A percentile compares a stretch with the other conserved stretches of the same genome.
Evolutionary conservation across 2,797 vertebrate species (phyloP).

Genomic region (Vespertilio murinus): DNA sequence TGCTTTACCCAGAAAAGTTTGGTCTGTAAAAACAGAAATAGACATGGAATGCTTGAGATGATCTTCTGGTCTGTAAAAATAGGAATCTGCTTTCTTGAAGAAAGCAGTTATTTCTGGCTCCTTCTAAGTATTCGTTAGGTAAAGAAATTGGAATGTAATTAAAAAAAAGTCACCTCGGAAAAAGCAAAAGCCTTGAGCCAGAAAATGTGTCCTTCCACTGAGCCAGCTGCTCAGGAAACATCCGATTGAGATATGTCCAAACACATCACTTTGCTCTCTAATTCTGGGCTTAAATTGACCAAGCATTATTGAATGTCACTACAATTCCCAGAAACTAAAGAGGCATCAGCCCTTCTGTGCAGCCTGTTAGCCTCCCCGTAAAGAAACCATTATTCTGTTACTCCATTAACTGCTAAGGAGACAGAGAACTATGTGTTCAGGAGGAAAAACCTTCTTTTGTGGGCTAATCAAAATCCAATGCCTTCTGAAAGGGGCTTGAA

Average conservation of each 20-base stretch:
- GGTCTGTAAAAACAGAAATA: constrained; percentile 19
- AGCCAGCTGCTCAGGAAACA: constrained; percentile 72
- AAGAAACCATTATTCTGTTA: constrained; percentile 86
- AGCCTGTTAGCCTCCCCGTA: constrained; percentile 79
- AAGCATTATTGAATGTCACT: constrained; percentile 85
- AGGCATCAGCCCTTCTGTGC: constrained; percentile 78
- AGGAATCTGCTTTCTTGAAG: constrained; percentile 29
- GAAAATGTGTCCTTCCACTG: constrained; percentile 35
- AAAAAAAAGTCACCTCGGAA: neutral
- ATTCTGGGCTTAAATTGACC: constrained; percentile 82
- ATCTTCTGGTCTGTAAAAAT: neutral
- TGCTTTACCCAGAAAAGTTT: neutral
- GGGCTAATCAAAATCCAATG: constrained; percentile 86
- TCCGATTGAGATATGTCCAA: constrained; percentile 49
- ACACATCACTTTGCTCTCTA: constrained; percentile 49
- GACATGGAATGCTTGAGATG: too few relatives aligned
- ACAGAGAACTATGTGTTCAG: constrained; percentile 85
- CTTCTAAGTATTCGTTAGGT: neutral
- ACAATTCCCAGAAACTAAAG: constrained; percentile 86
- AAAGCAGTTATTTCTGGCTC: neutral
- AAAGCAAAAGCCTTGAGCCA: neutral
- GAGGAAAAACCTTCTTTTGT: constrained; percentile 85
- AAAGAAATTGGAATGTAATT: neutral
- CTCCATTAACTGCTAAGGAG: constrained; percentile 95
- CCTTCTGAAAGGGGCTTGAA: constrained; percentile 87